Evolutionary conservation across 2,888 invertebrate genomes (phyloP).

Genomic region (Agriopis marginaria): DNA sequence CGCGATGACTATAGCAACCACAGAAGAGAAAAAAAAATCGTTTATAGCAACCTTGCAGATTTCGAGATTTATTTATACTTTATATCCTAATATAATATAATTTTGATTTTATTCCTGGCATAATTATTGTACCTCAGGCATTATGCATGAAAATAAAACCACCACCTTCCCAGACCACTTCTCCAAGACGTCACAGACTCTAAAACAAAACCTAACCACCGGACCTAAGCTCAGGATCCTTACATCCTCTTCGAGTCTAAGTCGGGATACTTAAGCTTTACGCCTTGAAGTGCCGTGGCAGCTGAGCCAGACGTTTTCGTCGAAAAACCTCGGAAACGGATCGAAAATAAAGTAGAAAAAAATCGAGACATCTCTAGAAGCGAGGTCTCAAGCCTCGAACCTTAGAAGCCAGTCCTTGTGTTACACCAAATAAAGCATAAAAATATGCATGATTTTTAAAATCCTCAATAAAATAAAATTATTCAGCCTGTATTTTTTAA

Average conservation of each 20-base stretch:
- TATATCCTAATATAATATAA: no score
- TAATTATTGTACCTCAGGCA: constrained; percentile 10
- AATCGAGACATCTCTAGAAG: constrained; percentile 84
- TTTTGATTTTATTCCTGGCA: no score
- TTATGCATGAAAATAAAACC: constrained; percentile 32
- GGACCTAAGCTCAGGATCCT: constrained; percentile 14
- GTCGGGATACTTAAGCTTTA: constrained; percentile 42
- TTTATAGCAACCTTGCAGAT: not conserved
- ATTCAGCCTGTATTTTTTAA: no score
- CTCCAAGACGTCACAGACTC: constrained; percentile 18
- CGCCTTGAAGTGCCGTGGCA: constrained; percentile 68
- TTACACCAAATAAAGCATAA: constrained; percentile 59
- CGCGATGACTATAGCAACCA: no score
- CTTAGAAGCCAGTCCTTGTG: constrained; percentile 57
- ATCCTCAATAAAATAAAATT: no score
- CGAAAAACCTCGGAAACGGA: constrained; percentile 75
- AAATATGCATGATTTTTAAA: not conserved
- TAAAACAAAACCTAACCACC: constrained; percentile 30
- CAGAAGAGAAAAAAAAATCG: no score
- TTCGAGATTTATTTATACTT: not conserved
- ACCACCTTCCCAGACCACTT: constrained; percentile 24
- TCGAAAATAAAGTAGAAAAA: constrained; percentile 83
- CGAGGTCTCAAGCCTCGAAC: constrained; percentile 80
- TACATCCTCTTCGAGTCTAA: constrained; percentile 24
- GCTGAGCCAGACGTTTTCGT: constrained; percentile 79